Evolutionary conservation across 2,888 invertebrate genomes (phyloP).

Genomic region (Pollenia griseotomentosa): DNA sequence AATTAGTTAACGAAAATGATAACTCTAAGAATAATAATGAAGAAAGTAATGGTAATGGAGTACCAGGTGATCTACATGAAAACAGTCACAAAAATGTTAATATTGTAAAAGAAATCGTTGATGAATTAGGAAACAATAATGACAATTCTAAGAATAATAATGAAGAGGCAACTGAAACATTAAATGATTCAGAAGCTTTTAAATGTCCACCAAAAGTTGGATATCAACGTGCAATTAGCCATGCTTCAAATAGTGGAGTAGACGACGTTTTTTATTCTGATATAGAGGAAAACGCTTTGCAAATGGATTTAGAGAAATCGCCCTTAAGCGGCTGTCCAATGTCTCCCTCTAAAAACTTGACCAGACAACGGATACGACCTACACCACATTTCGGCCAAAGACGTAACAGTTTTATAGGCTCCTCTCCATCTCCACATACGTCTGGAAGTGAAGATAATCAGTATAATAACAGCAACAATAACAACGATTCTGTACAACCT

Average conservation of each 20-base stretch:
- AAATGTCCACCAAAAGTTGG: slow-evolving; percentile 79
- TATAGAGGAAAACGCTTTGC: slow-evolving; percentile 81
- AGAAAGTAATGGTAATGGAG: background rate
- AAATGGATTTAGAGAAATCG: slow-evolving; percentile 81
- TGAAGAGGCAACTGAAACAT: slow-evolving; percentile 10
- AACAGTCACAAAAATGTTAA: background rate
- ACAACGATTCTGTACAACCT: slow-evolving; percentile 75
- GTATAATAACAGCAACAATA: background rate
- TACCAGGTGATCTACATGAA: background rate
- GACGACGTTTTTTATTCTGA: slow-evolving; percentile 80
- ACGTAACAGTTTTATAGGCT: slow-evolving; percentile 88
- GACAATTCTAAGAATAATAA: background rate
- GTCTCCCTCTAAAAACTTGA: slow-evolving; percentile 86
- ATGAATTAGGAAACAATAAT: slow-evolving; percentile 12
- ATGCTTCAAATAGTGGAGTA: slow-evolving; percentile 73
- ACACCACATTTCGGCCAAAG: slow-evolving; percentile 87
- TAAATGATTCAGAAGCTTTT: slow-evolving; percentile 75
- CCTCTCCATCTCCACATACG: slow-evolving; percentile 79
- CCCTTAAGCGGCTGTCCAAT: slow-evolving; percentile 76
- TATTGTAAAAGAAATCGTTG: background rate
- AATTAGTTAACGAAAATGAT: background rate
- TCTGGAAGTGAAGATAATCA: slow-evolving; percentile 70
- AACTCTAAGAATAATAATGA: slow-evolving; percentile 6
- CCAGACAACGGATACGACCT: slow-evolving; percentile 88
- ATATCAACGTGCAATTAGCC: slow-evolving; percentile 72